Conservation (phyloP, 2,113 vertebrate species). For the Trochalopteron elliotii region DNA sequence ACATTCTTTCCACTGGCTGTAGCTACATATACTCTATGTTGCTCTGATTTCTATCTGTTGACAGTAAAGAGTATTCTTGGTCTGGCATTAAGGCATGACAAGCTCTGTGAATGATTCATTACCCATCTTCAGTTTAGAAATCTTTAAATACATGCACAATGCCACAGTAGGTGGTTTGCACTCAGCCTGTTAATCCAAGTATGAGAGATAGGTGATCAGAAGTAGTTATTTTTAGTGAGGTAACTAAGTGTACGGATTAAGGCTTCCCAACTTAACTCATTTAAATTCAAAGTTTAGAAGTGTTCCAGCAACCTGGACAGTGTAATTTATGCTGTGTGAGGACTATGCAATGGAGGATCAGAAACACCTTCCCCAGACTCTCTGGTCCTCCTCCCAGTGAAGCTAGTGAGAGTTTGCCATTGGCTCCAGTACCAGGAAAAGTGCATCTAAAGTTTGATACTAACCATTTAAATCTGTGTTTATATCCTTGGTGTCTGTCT, state of each 20-base stretch:
- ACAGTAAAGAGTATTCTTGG: not conserved
- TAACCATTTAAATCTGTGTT: not conserved
- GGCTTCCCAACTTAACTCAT: not conserved
- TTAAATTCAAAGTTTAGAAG: not conserved
- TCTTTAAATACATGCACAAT: not conserved
- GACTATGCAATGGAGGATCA: constrained; percentile 62
- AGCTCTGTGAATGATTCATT: not conserved
- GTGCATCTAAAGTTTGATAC: not conserved
- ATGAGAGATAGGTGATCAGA: not conserved
- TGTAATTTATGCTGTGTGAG: not conserved
- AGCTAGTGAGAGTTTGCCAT: constrained; percentile 10
- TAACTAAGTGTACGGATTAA: not conserved
- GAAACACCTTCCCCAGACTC: not conserved
- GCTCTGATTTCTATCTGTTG: not conserved
- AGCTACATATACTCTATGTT: not conserved
- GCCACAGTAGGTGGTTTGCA: not conserved
- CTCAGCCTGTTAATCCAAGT: not conserved
- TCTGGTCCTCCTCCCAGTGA: constrained; percentile 39
- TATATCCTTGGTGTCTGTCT: not conserved
- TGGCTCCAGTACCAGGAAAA: not conserved
- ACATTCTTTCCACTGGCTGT: not conserved
- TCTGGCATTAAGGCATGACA: not conserved
- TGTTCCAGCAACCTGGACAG: not conserved
- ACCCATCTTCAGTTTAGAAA: not conserved
- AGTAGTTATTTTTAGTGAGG: not conserved